Evolutionary conservation across 2,797 vertebrate species (phyloP).

Genomic region (Pitangus sulphuratus): DNA sequence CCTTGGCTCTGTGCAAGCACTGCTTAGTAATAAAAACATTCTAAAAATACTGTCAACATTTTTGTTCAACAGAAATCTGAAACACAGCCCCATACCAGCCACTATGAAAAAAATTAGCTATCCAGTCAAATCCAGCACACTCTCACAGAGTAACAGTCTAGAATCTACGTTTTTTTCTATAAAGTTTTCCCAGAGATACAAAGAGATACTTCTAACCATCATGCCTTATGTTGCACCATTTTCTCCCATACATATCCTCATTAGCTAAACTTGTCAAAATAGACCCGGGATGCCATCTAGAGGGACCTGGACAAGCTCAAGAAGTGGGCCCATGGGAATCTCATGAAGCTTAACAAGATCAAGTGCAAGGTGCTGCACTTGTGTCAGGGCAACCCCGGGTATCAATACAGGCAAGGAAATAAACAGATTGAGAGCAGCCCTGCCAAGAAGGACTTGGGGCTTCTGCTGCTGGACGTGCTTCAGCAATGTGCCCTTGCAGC

Average conservation of each 20-base stretch:
- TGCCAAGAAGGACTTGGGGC: fast-evolving
- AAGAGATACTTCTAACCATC: neutral
- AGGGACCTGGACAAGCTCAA: neutral
- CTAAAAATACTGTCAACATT: neutral
- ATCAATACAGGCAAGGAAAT: neutral
- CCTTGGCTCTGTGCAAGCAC: neutral
- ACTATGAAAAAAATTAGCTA: neutral
- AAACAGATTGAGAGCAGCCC: neutral
- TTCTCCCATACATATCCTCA: neutral
- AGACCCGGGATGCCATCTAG: neutral
- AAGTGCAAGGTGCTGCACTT: neutral
- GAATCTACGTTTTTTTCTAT: neutral
- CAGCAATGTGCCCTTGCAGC: fast-evolving
- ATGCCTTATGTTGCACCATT: neutral
- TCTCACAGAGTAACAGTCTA: neutral
- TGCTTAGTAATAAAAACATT: neutral
- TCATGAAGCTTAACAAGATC: neutral
- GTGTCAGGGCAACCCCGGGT: neutral
- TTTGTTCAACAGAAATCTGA: neutral
- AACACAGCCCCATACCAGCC: neutral
- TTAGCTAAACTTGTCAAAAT: neutral
- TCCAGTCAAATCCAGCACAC: neutral
- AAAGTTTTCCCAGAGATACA: neutral
- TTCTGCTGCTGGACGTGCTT: neutral
- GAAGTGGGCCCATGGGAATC: neutral